Evolutionary conservation across 64 coral and sea anemone genomes (phyloP), one percentile per base, ranked within the genome.

Genomic region (Trachythela sp.): DNA sequence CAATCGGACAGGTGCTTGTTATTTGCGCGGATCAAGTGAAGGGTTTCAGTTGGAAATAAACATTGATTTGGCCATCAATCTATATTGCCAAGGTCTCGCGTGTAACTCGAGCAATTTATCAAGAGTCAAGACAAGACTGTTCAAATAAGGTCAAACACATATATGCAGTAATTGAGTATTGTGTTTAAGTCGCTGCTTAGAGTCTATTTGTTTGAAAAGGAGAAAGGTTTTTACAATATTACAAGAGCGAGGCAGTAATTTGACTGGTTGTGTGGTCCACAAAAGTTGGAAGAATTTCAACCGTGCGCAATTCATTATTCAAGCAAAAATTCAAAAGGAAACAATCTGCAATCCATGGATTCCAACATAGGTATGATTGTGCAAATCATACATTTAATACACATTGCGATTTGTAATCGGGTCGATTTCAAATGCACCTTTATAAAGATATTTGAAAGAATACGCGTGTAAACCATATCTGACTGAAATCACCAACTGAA

Each of bases 121-220:
- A 20, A 64, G 20, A 64, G 15, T 6, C 75, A 20, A 64, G 20
- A 64, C 56, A 64, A 64, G 20, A 64, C 56, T 1, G 26, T 64
- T 22, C 18, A 64, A 64, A 38, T 80, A 80, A 80, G 75, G 75
- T 80, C 75, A 80, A 80, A 80, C 75, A 80, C 9, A 80, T 80
- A 80, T 80, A 80, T 80, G 75, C 75, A 80, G 75, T 80, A 80
- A 80, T 80, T 80, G 75, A 37, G 37, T 80, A 8, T 35, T 18
- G 26, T n/a, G 26, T 18, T 27, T 0, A 64, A 64, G 42, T 4
- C 11, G 42, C 56, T 64, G 56, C 56, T 18, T 20, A 1, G 56
- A n/a, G 24, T 64, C n/a, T n/a, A 8, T 20, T n/a, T 22, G 54
- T 59, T n/a, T n/a, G 17, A 64, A 20, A 20, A 64, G 13, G 13